Evolutionary conservation across 2,797 vertebrate species (phyloP).

Genomic region (Macropus fuliginosus): DNA sequence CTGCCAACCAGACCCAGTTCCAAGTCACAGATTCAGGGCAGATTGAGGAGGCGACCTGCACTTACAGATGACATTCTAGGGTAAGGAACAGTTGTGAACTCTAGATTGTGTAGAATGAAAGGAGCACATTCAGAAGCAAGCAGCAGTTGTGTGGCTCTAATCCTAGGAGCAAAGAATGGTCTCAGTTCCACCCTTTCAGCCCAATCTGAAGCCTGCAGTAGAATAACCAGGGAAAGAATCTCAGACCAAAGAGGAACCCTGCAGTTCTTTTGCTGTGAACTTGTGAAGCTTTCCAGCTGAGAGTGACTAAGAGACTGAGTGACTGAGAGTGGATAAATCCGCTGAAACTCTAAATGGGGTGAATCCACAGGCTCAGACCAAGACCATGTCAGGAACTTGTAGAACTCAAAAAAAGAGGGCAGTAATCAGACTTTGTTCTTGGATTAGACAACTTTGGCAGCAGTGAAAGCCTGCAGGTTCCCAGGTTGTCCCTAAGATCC

Average conservation of each 20-base stretch:
- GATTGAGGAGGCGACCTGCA: neutral
- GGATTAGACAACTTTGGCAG: neutral
- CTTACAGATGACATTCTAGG: neutral
- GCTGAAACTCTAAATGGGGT: neutral
- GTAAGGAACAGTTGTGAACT: neutral
- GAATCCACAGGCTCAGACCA: neutral
- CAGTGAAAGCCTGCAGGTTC: too few relatives aligned
- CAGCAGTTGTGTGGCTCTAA: neutral
- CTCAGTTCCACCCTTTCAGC: neutral
- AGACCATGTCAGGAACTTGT: too few relatives aligned
- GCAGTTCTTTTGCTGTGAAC: neutral
- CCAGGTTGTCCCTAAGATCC: too few relatives aligned
- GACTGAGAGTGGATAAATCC: neutral
- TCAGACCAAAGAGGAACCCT: neutral
- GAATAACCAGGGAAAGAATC: neutral
- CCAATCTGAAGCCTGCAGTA: neutral
- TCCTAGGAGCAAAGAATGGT: neutral
- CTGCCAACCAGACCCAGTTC: neutral
- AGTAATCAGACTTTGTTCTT: neutral
- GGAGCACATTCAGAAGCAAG: neutral
- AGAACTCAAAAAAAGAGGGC: neutral
- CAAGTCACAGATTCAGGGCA: neutral
- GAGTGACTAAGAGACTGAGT: too few relatives aligned
- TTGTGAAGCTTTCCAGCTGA: neutral
- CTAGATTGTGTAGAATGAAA: neutral